Evolutionary conservation across 1,140 invertebrate species (phyloP).

Genomic region (Chrysomallon squamiferum): DNA sequence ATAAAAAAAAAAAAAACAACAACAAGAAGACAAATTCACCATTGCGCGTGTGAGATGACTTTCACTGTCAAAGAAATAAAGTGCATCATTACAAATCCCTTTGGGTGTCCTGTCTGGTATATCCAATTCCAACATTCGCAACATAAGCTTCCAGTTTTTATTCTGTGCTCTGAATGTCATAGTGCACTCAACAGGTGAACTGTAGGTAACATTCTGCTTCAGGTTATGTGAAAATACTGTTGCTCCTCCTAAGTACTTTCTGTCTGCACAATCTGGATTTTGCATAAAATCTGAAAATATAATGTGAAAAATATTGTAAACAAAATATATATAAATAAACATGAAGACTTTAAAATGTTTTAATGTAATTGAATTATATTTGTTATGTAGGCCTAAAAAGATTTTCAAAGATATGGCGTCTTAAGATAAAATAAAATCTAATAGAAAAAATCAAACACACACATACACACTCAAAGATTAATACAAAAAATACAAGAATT

Average conservation of each 20-base stretch:
- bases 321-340: no score
- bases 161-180: conserved; percentile 53
- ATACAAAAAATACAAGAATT: no score
- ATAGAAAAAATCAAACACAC: no score
- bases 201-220: conserved; percentile 29
- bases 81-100: conserved; percentile 57
- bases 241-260: conserved; percentile 50
- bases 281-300: conserved; percentile 57
- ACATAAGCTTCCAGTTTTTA: conserved; percentile 53
- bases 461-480: no score
- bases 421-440: no score
- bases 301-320: not conserved
- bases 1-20: no score
- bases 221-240: conserved; percentile 51
- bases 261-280: conserved; percentile 45
- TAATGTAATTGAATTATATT: no score
- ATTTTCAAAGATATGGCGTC: no score
- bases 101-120: conserved; percentile 48
- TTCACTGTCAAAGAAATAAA: conserved; percentile 54
- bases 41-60: conserved; percentile 42
- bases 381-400: no score
- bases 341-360: no score
- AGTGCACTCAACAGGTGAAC: conserved; percentile 42
- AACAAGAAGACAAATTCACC: no score
- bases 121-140: conserved; percentile 52